Percentiles rank a stretch among this genome's conserved stretches.
These are phyloP conservation scores for Crossocerus cetratus DNA, from an alignment of 2,888 invertebrate genomes.

Conservation along the genomic window DNA sequence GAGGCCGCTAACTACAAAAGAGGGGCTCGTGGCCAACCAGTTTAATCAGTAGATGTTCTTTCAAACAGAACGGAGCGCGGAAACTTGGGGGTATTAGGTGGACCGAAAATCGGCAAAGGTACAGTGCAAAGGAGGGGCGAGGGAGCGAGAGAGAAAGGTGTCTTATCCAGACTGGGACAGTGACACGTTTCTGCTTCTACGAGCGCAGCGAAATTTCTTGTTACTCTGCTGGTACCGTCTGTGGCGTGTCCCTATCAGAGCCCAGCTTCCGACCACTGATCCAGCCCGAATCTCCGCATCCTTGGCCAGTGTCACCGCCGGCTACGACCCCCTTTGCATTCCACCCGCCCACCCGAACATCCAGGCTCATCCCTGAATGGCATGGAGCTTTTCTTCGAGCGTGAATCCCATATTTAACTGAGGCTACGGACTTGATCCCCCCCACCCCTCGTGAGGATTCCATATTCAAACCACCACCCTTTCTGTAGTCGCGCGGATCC, in stretches of 20 bases:
- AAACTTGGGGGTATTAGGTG: conserved; percentile 23
- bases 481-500: conserved; percentile 15
- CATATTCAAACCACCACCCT: conserved; percentile 13
- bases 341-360: conserved; percentile 6
- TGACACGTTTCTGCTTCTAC: conserved; percentile 5
- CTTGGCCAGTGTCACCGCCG: background rate
- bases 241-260: conserved; percentile 5
- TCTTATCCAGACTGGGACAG: background rate
- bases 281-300: conserved; percentile 24
- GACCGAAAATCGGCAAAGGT: too few relatives aligned
- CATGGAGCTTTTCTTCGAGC: conserved; percentile 17
- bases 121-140: background rate
- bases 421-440: conserved; percentile 7
- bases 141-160: conserved; percentile 11
- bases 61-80: background rate
- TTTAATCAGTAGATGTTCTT: too few relatives aligned
- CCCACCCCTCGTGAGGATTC: background rate
- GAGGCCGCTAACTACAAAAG: too few relatives aligned
- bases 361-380: conserved; percentile 25
- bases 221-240: conserved; percentile 4
- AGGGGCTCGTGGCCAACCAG: too few relatives aligned
- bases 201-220: conserved; percentile 32
- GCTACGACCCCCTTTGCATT: background rate
- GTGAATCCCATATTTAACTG: conserved; percentile 18
- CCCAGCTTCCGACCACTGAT: conserved; percentile 14